Conservation (phyloP, 2,797 vertebrate genomes). For the Argyrosomus regius region DNA sequence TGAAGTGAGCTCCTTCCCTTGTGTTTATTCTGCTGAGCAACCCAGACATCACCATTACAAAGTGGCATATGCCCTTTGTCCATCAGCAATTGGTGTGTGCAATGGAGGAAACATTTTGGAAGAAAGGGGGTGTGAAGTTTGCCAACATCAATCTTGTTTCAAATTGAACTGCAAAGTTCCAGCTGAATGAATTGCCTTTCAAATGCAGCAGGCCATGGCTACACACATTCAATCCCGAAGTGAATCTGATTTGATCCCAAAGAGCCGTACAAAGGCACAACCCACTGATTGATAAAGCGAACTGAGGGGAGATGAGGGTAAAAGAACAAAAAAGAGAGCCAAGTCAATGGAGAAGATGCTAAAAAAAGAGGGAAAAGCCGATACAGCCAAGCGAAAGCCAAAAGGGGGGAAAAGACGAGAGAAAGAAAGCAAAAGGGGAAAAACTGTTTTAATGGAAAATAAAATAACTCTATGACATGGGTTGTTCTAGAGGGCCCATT, state of each 20-base stretch:
- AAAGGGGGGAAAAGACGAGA: constrained; percentile 19
- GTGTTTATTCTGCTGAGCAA: constrained; percentile 65
- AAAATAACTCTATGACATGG: constrained; percentile 61
- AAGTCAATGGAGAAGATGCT: constrained; percentile 67
- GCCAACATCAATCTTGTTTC: constrained; percentile 81
- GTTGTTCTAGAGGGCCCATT: constrained; percentile 59
- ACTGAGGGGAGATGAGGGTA: constrained; percentile 70
- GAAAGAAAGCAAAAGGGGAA: constrained; percentile 38
- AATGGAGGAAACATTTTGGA: constrained; percentile 81
- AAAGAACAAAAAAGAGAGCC: constrained; percentile 47
- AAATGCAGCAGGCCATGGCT: constrained; percentile 80
- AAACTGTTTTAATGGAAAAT: constrained; percentile 57
- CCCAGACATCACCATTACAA: constrained; percentile 75
- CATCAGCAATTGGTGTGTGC: constrained; percentile 74
- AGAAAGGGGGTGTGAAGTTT: constrained; percentile 80
- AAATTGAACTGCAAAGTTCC: constrained; percentile 81
- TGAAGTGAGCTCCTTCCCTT: constrained; percentile 24
- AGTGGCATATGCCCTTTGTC: constrained; percentile 79
- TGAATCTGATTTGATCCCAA: constrained; percentile 82
- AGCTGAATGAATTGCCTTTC: constrained; percentile 83
- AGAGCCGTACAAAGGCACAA: constrained; percentile 77
- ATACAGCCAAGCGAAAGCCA: constrained; percentile 32
- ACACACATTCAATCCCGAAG: constrained; percentile 78
- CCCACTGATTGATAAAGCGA: constrained; percentile 80
- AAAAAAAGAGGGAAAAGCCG: constrained; percentile 52